Evolutionary conservation across 2,797 vertebrate genomes (phyloP), one percentile per base, ranked within the genome.

Genomic region (Sebastes elongatus): DNA sequence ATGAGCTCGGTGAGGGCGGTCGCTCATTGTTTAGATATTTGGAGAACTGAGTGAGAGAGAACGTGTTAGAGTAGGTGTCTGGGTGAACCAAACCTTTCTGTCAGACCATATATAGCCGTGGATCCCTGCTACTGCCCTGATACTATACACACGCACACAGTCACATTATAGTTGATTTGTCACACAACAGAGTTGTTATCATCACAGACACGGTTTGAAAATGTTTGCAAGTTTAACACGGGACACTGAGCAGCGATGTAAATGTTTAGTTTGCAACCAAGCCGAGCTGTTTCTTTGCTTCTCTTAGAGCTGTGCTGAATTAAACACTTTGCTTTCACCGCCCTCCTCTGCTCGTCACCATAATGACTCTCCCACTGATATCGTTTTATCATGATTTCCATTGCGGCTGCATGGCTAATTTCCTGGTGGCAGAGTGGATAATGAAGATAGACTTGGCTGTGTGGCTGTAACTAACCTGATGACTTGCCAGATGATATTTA

Each of bases 91-190:
- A 57, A 84, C 59, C 76, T 74, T 77, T 71, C 75, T 78, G 78
- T 83, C 82, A 74, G 71, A 59, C 94, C 94, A 69, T 94, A 93
- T 94, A 93, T 91, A 90, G 94, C 57, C 92, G 93, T 76, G 81
- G 63, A 64, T 89, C 66, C 46, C 75, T 82, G 88, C 85, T 88
- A 68, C 86, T 83, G 71, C 79, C 20, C 62, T 85, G 73, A 71
- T 82, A 57, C 35, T 76, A 30, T 3, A 61, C n/a, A 63, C 71
- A 79, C 57, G 35, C 66, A 72, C 33, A 33, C 22, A 2, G 23
- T 60, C 57, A 33, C 42, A 13, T 57, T 52, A 74, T 20, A 49
- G 71, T 86, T 76, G 72, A 59, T 88, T 61, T 76, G 74, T 87
- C 80, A 71, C 74, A 77, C n/a, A 56, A 33, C 72, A 69, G 71